phyloP scores from a whole-genome alignment of 2,113 vertebrate genomes.

The Python bivittatus region DNA sequence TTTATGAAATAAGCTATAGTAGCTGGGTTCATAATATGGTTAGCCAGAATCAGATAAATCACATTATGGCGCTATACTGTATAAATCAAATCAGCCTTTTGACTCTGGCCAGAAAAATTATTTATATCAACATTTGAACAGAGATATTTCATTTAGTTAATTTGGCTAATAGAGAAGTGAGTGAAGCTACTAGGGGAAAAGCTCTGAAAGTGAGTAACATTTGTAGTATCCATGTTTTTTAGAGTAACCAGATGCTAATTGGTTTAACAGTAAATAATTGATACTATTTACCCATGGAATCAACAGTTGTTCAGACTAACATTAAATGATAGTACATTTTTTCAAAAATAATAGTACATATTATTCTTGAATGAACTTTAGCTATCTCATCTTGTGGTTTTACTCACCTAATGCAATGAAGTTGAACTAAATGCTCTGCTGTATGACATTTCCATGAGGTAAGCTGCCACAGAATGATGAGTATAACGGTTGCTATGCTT shows the following conservation, averaged over 20 bases:
- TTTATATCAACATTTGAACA: background rate
- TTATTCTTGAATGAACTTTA: constrained; percentile 57
- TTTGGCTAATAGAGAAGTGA: background rate
- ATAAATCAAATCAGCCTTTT: too few species aligned
- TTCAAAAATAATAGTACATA: constrained; percentile 23
- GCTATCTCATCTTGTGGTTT: background rate
- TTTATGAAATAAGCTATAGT: too few species aligned
- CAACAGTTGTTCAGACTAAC: too few species aligned
- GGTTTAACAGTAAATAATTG: background rate
- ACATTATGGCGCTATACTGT: too few species aligned
- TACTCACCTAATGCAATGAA: rapidly evolving
- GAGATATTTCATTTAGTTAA: background rate
- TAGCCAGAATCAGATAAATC: too few species aligned
- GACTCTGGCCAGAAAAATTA: too few species aligned
- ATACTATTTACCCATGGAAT: too few species aligned
- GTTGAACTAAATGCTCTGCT: constrained; percentile 35
- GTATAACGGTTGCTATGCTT: constrained; percentile 56
- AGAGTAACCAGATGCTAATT: background rate
- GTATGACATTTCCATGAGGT: constrained; percentile 35
- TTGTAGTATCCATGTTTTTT: background rate
- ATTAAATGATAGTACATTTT: constrained; percentile 12
- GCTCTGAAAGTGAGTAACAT: background rate
- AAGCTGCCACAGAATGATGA: constrained; percentile 42
- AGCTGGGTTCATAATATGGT: too few species aligned
- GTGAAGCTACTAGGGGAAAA: background rate